Conservation (phyloP, 2,888 invertebrate species). For the Proisotoma minuta region DNA sequence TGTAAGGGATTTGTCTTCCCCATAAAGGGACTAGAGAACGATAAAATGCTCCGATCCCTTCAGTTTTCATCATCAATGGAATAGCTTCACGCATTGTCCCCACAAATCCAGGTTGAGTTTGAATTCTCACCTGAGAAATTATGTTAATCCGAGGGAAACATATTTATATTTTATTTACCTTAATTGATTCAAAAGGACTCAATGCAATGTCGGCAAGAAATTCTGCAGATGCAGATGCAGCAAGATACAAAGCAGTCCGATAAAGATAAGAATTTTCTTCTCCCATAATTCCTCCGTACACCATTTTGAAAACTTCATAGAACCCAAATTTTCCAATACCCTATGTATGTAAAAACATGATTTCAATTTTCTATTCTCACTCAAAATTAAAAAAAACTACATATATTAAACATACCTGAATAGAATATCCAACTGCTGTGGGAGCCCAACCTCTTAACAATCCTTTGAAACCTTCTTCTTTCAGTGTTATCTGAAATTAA, state of each 20-base stretch:
- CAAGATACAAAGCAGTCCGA: constrained; percentile 79
- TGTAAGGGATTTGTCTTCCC: constrained; percentile 97
- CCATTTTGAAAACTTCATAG: constrained; percentile 91
- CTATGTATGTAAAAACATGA: constrained; percentile 55
- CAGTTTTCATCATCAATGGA: constrained; percentile 80
- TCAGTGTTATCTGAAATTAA: constrained; percentile 60
- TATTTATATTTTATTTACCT: constrained; percentile 57
- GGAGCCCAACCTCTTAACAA: constrained; percentile 95
- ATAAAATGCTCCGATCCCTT: constrained; percentile 87
- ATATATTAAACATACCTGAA: constrained; percentile 52
- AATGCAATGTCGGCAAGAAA: constrained; percentile 97
- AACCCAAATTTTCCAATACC: constrained; percentile 96
- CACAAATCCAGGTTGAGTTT: constrained; percentile 91
- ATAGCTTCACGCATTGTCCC: constrained; percentile 79
- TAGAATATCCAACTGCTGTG: constrained; percentile 91
- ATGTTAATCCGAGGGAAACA: background rate
- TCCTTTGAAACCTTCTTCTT: constrained; percentile 79
- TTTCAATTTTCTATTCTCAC: background rate
- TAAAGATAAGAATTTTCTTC: constrained; percentile 87
- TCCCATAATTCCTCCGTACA: constrained; percentile 74
- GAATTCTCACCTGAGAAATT: constrained; percentile 70
- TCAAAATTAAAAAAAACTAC: background rate
- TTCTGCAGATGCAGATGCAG: constrained; percentile 92
- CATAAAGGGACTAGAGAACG: constrained; percentile 93
- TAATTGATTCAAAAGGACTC: constrained; percentile 92